These are phyloP conservation scores for Argopecten irradians DNA, from an alignment of 1,140 invertebrate species.

Conservation along the genomic window DNA sequence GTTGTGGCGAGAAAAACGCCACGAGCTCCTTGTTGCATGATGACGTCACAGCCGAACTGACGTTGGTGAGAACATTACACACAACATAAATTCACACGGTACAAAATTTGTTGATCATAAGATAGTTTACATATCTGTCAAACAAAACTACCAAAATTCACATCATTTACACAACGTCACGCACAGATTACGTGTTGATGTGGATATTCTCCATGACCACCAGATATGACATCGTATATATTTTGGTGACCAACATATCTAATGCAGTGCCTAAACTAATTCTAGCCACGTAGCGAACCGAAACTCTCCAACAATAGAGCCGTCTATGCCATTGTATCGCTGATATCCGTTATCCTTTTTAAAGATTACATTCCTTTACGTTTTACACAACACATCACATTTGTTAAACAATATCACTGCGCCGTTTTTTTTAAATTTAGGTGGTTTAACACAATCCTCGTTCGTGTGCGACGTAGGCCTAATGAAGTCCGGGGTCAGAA, in stretches of 20 bases:
- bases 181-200: too few species aligned
- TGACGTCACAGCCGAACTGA: not conserved
- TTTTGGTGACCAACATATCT: too few species aligned
- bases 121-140: too few species aligned
- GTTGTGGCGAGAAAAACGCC: not conserved
- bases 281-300: not conserved
- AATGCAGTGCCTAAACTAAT: too few species aligned
- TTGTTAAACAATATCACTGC: not conserved
- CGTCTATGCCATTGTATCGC: not conserved
- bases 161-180: not conserved
- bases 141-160: not conserved
- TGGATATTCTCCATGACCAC: too few species aligned
- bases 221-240: too few species aligned
- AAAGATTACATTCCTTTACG: not conserved
- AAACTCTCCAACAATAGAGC: not conserved
- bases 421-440: not conserved
- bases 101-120: too few species aligned
- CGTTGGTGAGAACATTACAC: not conserved
- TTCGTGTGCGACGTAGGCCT: not conserved
- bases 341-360: not conserved
- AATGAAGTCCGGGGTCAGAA: not conserved
- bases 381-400: not conserved
- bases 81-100: not conserved
- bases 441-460: not conserved
- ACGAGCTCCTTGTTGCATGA: not conserved